Evolutionary conservation across 2,797 vertebrate species (phyloP), one percentile per base, ranked within the genome.

Genomic region (Melanotaenia parkinsoni): DNA sequence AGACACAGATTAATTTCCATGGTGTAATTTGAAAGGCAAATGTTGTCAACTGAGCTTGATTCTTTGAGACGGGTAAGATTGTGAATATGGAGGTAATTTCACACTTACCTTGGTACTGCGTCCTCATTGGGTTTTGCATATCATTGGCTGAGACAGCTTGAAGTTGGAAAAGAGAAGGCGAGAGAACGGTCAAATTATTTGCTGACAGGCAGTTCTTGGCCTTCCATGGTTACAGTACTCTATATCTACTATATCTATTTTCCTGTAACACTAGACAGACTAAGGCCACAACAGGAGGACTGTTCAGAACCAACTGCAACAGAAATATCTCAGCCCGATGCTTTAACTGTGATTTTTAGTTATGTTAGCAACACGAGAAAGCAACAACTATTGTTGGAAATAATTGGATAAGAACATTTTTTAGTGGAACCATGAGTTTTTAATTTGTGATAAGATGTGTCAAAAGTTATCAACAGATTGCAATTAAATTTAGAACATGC

Each of bases 181-280:
- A 83, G 71, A 78, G 72, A 63, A 83, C 74, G 77, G 83, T 89
- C 68, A 89, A 89, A 93, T 91, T 77, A 90, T 94, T 93, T 93
- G 91, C 90, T 94, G 92, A 93, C 90, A 92, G 88, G 87, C 84
- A 82, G 61, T 85, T 93, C 84, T 93, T 92, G 91, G 90, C 89
- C 77, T 85, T 91, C 84, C 75, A 86, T 84, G 83, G 79, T 88
- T 81, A 79, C 88, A 86, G 77, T 76, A 65, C 84, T 90, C 80
- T 85, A 86, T 93, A 91, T 92, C 87, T 91, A 91, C 89, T 91
- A 82, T 86, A 92, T 94, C 86, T 89, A 84, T 94, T 91, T 93
- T 92, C 91, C 90, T 93, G 92, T 93, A 94, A 94, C 80, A 86
- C 74, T 79, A 94, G 85, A 92, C 62, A 74, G 70, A 65, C 75